Evolutionary conservation across 2,888 invertebrate species (phyloP), one percentile per base, ranked within the genome.

Genomic region (Trichogramma evanescens): DNA sequence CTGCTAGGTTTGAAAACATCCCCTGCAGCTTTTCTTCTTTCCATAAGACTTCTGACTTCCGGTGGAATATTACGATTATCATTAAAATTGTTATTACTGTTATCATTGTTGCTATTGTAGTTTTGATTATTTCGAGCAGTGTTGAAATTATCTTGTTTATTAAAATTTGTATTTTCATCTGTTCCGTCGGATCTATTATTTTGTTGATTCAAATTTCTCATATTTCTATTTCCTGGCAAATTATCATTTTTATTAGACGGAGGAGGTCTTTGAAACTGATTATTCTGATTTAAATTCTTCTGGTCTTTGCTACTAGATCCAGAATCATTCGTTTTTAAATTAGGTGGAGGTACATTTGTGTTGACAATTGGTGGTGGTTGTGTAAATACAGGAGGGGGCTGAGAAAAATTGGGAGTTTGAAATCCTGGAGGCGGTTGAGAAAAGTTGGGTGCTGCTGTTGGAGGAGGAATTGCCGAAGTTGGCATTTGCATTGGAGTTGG

Each of bases 1-100:
- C 54, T 64, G 42, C 74, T 72, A 10, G 77, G 77, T 61, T 72
- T 76, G 38, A 77, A 77, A 8, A 72, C 73, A 59, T 77, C 71
- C 58, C 70, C 66, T 1, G 74, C 74, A 8, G 74, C 69, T 63
- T 68, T 71, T 26, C 77, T 72, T 62, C 77, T 77, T 48, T 74
- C 76, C 76, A 77, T 76, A 0, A 77, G 70, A 52, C 74, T 76
- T 48, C 72, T 72, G n/a, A 77, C 58, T 59, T 77, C 77, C 41
- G 76, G 74, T 5, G 75, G 56, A 56, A 76, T 66, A 54, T 54
- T 51, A 38, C 26, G 44, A 56, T 57, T 54, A 40, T 62, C 52
- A 26, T 50, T 49, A 49, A 49, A 59, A 59, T 54, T 52, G 51
- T 61, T 57, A 26, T 50, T 48, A 44, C 44, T 41, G n/a, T 51